Base-by-base conservation (phyloP, 2,888 invertebrate genomes). In the Stegophylla sp. region DNA sequence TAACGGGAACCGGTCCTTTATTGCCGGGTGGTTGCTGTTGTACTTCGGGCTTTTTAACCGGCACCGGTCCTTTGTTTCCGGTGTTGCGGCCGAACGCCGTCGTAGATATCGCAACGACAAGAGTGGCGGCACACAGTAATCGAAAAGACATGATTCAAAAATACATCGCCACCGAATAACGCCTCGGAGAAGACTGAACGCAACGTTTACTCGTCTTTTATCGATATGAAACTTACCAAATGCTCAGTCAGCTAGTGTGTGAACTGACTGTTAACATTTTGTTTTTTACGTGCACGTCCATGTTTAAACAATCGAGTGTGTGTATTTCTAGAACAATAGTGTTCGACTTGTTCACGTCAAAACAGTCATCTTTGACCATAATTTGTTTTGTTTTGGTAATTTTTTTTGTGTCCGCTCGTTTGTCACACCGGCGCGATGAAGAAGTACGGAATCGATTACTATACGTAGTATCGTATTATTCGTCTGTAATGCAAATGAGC, bases 181-280 rank as follows among this genome's bases (percentile, higher is more conserved):
- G 34, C 17, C 17, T 20, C 69, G 59, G 7, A 17, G 48, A 61
- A 63, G 12, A 79, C 79, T 79, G 79, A 79, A 71, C 71, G 5
- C 34, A 13, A 7, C 34, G 12, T 61, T 23, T n/a, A 45, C 12
- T 7, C 15, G 51, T 63, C 34, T 23, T 61, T 71, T 63, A 51
- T 71, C 41, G 41, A 63, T 61, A 69, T 34, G 41, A 69, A 34
- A 69, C 48, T 17, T n/a, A 43, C 1, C 66, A 66, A 66, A 67
- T 56, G 79, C 61, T 51, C 9, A 71, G 79, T 79, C 77, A 77
- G 77, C 26, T 20, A 3, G 74, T 48, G 63, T 74, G 74, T 63
- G 74, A 71, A 71, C 61, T 34, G 34, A n/a, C 34, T 5, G 34
- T n/a, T 34, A 12, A 23, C 26, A 20, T 20, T 56, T 26, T 20